phyloP scores from a whole-genome alignment of 2,797 vertebrate genomes.

The Luscinia luscinia region DNA sequence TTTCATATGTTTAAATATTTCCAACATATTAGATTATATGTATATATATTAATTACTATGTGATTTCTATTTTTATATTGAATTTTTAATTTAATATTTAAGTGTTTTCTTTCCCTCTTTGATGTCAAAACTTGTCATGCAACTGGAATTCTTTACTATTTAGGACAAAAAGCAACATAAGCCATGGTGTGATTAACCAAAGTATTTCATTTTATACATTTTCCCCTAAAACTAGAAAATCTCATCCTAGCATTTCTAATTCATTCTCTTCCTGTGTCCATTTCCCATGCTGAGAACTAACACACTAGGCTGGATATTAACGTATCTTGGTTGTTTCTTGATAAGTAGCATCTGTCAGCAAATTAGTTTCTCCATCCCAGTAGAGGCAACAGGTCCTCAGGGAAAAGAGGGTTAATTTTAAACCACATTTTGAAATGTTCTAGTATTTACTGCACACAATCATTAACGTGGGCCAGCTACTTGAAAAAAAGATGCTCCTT shows the following conservation, averaged over 20 bases:
- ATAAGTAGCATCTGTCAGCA: background rate
- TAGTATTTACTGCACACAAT: background rate
- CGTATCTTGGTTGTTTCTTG: rapidly evolving
- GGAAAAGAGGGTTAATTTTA: background rate
- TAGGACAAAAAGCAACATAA: background rate
- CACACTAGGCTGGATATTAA: background rate
- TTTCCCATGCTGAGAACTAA: background rate
- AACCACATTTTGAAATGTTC: background rate
- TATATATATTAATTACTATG: background rate
- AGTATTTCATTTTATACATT: background rate
- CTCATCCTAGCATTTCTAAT: background rate
- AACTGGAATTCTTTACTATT: background rate
- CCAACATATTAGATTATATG: background rate
- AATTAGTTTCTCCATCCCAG: background rate
- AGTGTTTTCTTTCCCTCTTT: background rate
- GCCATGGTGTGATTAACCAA: background rate
- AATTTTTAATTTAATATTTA: background rate
- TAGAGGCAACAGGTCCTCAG: rapidly evolving
- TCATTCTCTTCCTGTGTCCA: background rate
- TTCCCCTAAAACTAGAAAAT: background rate
- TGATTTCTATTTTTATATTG: background rate
- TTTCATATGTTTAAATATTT: background rate
- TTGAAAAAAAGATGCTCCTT: background rate
- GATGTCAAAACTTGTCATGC: background rate
- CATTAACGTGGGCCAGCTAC: background rate